Percentiles rank a stretch among this genome's conserved stretches.
Conservation (phyloP, 2,113 vertebrate genomes). For the Poicephalus meyeri region DNA sequence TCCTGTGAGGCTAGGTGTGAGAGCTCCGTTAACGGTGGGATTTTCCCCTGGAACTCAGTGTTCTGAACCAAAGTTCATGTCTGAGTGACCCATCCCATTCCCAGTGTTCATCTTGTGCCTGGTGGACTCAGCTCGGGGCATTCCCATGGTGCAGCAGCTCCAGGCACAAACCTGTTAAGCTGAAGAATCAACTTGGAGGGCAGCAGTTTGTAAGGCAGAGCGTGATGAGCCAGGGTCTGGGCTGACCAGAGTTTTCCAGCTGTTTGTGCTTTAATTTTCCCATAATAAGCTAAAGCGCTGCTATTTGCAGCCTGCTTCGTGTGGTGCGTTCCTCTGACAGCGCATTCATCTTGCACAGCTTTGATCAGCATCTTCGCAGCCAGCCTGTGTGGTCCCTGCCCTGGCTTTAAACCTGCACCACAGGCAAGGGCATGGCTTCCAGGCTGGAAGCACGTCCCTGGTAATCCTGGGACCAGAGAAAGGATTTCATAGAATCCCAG, state of each 20-base stretch:
- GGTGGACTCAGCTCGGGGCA: not conserved
- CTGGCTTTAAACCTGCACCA: not conserved
- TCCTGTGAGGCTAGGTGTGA: too few relatives aligned
- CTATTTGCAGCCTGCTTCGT: not conserved
- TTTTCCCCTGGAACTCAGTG: not conserved
- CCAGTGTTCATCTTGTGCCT: not conserved
- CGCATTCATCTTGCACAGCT: not conserved
- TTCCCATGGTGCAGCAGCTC: not conserved
- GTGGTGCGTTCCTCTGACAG: not conserved
- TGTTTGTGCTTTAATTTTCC: not conserved
- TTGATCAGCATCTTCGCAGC: not conserved
- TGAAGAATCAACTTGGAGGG: not conserved
- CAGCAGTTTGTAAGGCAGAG: not conserved
- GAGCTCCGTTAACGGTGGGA: rapidly evolving
- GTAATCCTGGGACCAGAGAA: not conserved
- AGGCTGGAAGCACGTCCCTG: not conserved
- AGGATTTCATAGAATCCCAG: not conserved
- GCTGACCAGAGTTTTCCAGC: not conserved
- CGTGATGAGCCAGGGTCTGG: not conserved
- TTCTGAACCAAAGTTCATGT: not conserved
- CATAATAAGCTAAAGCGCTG: not conserved
- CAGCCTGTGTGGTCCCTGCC: not conserved
- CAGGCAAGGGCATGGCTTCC: not conserved
- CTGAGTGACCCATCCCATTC: rapidly evolving
- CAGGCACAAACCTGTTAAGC: not conserved